Percentiles rank a stretch among this genome's conserved stretches.
These are phyloP conservation scores for Odocoileus virginianus DNA, from an alignment of 2,113 vertebrate species.

Conservation along the genomic window DNA sequence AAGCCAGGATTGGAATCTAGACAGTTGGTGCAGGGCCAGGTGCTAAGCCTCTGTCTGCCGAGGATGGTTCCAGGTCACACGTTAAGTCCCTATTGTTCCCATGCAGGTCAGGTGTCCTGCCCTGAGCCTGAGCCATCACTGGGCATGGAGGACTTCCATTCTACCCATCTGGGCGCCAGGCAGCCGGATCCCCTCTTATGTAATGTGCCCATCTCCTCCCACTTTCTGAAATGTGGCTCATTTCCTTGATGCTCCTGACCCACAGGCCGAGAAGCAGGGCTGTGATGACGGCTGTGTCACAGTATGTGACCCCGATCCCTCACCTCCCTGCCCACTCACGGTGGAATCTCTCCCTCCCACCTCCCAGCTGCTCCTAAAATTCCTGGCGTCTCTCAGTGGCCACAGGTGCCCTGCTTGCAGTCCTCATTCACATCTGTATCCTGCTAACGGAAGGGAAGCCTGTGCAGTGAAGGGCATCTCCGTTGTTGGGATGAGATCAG, in stretches of 20 bases:
- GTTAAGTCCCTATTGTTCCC: neutral
- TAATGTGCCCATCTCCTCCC: neutral
- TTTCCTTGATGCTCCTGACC: no score
- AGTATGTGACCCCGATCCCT: neutral
- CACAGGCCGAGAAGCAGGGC: neutral
- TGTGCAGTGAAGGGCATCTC: neutral
- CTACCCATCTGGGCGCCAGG: neutral
- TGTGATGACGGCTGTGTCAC: neutral
- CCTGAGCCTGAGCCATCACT: neutral
- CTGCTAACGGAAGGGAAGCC: neutral
- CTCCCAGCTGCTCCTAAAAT: neutral
- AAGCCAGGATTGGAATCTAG: neutral
- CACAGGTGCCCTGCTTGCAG: neutral
- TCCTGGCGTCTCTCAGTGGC: neutral
- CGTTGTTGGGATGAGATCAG: neutral
- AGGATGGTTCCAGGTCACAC: neutral
- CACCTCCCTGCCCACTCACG: accelerated
- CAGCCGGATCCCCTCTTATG: neutral
- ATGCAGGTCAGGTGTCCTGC: neutral
- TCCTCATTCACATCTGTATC: neutral
- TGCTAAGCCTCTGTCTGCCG: neutral
- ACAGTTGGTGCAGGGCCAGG: neutral
- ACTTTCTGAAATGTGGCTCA: neutral
- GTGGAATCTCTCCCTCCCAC: neutral
- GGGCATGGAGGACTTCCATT: neutral